phyloP scores from a whole-genome alignment of 2,888 invertebrate species.

The Nemoura dubitans region DNA sequence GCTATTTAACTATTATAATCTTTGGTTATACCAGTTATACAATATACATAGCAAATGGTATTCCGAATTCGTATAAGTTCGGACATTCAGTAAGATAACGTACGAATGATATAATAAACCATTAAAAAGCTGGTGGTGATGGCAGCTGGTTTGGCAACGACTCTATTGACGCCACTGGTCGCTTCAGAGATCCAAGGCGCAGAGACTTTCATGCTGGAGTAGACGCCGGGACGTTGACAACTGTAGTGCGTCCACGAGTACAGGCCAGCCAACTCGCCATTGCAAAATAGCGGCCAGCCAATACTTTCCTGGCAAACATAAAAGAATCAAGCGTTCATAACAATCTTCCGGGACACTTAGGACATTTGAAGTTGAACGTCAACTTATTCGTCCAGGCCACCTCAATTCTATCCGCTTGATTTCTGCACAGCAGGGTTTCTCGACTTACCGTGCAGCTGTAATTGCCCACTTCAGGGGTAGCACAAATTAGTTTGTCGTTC shows the following conservation, averaged over 20 bases:
- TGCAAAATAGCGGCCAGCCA: slow-evolving; percentile 23
- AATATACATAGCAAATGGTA: too few species aligned
- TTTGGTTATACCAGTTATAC: too few species aligned
- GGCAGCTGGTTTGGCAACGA: neutral
- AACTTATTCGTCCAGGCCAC: too few species aligned
- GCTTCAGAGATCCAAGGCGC: neutral
- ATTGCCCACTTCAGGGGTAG: neutral
- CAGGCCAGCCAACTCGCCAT: slow-evolving; percentile 23
- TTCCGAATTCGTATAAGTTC: too few species aligned
- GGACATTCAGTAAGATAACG: neutral
- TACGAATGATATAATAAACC: neutral
- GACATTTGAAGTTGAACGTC: too few species aligned
- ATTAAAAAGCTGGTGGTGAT: neutral
- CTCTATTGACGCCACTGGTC: neutral
- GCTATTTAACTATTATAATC: neutral
- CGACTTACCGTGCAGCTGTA: neutral
- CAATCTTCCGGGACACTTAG: too few species aligned
- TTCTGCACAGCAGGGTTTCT: too few species aligned
- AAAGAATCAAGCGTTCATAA: neutral
- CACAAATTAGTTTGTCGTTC: neutral
- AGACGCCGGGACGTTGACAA: slow-evolving; percentile 17
- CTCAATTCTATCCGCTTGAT: too few species aligned
- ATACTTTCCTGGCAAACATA: neutral
- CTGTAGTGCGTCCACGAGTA: slow-evolving; percentile 31
- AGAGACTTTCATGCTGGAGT: slow-evolving; percentile 10